Percentiles rank a stretch among this genome's conserved stretches.
Conservation (phyloP, 2,888 invertebrate species). For the Euplagia quadripunctaria region DNA sequence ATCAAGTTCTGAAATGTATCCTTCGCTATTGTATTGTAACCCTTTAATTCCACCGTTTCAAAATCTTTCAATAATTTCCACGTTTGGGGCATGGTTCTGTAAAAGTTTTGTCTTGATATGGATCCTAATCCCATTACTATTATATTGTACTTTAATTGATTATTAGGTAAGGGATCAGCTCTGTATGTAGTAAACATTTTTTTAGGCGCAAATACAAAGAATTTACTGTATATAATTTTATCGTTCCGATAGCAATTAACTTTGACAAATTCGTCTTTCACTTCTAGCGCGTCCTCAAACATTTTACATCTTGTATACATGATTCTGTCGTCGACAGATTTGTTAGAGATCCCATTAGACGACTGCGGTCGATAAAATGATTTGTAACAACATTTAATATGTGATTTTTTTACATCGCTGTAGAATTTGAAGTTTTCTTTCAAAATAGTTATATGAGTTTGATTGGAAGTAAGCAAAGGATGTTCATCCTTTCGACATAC, state of each 20-base stretch:
- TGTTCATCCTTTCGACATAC: conserved; percentile 43
- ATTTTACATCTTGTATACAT: conserved; percentile 74
- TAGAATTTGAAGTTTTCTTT: conserved; percentile 60
- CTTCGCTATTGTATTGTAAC: conserved; percentile 95
- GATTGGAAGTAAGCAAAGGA: conserved; percentile 72
- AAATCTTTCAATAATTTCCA: conserved; percentile 84
- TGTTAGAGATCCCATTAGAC: not conserved
- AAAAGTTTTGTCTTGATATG: conserved; percentile 93
- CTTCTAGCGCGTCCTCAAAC: conserved; percentile 72
- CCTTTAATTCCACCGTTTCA: conserved; percentile 91
- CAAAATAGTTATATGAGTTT: conserved; percentile 84
- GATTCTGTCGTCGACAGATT: conserved; percentile 34
- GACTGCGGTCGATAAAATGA: conserved; percentile 76
- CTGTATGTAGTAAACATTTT: conserved; percentile 53
- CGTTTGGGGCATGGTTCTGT: conserved; percentile 92
- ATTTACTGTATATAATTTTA: conserved; percentile 88
- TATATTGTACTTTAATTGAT: conserved; percentile 85
- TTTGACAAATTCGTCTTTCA: conserved; percentile 88
- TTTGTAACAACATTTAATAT: conserved; percentile 87
- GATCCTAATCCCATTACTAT: conserved; percentile 93
- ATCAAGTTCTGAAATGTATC: conserved; percentile 95
- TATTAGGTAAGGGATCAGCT: conserved; percentile 27
- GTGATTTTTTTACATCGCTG: conserved; percentile 58
- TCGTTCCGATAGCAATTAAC: conserved; percentile 86
- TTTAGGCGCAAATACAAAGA: conserved; percentile 88